These are phyloP conservation scores for Apis cerana DNA, from an alignment of 1,140 invertebrate species.

Conservation along the genomic window DNA sequence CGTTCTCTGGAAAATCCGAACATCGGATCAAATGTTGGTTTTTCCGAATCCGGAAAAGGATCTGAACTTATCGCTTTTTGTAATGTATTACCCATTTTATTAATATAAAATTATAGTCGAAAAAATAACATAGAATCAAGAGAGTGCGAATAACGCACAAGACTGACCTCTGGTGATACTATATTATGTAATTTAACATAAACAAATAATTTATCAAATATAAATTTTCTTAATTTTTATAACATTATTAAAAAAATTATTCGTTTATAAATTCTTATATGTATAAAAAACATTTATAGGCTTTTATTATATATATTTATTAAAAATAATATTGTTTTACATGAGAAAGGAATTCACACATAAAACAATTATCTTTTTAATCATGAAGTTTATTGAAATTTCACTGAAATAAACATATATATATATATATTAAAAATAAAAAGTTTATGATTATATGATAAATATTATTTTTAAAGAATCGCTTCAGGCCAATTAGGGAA, in stretches of 20 bases:
- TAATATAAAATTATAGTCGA: neutral
- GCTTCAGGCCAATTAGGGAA: constrained; percentile 65
- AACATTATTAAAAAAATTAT: too few relatives aligned
- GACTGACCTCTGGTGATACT: constrained; percentile 56
- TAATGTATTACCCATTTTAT: constrained; percentile 57
- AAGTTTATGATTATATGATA: neutral
- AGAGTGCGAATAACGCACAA: neutral
- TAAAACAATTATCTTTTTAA: constrained; percentile 4
- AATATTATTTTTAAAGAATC: constrained; percentile 49
- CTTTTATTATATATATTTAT: neutral
- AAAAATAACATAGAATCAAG: neutral
- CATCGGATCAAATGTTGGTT: constrained; percentile 89
- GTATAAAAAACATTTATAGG: too few relatives aligned
- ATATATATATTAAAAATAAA: constrained; percentile 50
- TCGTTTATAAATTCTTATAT: too few relatives aligned
- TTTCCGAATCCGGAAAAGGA: constrained; percentile 68
- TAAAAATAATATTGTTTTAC: neutral
- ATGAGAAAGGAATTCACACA: neutral
- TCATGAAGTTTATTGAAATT: constrained; percentile 61
- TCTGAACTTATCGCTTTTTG: constrained; percentile 48
- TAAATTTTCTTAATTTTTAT: too few relatives aligned
- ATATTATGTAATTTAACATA: constrained; percentile 43
- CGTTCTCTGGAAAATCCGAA: constrained; percentile 88
- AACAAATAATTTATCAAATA: too few relatives aligned
- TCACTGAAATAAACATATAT: constrained; percentile 72